These are phyloP conservation scores for Thryonomys swinderianus DNA, from an alignment of 2,113 vertebrate genomes.

Conservation along the genomic window DNA sequence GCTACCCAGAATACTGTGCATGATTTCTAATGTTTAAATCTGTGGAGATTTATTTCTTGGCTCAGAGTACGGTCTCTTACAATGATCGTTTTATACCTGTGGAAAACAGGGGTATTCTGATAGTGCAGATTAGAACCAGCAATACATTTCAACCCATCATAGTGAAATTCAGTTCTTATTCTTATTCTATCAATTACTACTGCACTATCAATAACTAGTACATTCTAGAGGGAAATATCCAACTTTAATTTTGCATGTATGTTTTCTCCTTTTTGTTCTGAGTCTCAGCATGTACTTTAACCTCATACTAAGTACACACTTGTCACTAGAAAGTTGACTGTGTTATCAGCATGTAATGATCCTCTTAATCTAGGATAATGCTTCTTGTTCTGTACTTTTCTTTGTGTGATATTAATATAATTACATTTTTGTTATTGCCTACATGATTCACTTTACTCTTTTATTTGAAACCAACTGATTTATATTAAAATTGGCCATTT, in stretches of 20 bases:
- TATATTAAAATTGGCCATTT: not conserved
- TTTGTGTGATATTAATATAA: not conserved
- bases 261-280: not conserved
- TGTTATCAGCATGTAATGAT: not conserved
- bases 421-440: not conserved
- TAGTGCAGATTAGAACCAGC: not conserved
- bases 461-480: not conserved
- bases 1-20: not conserved
- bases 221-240: not conserved
- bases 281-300: not conserved
- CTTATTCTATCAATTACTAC: not conserved
- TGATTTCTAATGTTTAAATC: not conserved
- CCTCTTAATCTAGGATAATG: not conserved
- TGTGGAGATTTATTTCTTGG: not conserved
- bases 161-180: not conserved
- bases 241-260: not conserved
- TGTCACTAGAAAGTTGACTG: not conserved
- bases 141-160: not conserved
- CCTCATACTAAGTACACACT: not conserved
- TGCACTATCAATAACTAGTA: not conserved
- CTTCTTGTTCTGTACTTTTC: not conserved
- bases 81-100: not conserved
- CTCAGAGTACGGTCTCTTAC: not conserved
- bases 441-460: not conserved
- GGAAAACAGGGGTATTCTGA: too few relatives aligned